Conservation (phyloP, 2,113 vertebrate genomes). For the Strix uralensis region DNA sequence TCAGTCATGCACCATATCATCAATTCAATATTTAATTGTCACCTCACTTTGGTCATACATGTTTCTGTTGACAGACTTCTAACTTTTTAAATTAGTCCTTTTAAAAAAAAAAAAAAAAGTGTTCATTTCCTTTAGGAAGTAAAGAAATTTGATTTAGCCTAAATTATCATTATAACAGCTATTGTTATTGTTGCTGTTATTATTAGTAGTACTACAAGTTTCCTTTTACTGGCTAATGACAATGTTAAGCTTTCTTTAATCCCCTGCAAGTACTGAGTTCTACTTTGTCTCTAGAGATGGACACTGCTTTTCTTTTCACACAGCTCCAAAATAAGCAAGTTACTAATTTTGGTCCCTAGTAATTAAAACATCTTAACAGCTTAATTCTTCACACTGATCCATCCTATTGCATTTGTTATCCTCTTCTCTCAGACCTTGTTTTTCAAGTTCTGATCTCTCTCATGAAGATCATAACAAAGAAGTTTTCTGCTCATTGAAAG, state of each 20-base stretch:
- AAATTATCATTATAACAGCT: not conserved
- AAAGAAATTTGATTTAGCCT: not conserved
- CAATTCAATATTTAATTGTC: not conserved
- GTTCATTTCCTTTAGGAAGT: not conserved
- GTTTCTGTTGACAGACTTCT: not conserved
- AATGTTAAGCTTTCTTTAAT: not conserved
- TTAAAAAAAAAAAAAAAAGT: not conserved
- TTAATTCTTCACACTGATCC: not conserved
- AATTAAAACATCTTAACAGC: not conserved
- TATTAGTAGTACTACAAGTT: not conserved
- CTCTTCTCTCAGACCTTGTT: not conserved
- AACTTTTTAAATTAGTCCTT: not conserved
- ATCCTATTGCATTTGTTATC: not conserved
- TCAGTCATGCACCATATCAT: not conserved
- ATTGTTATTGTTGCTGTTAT: not conserved
- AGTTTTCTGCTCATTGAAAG: not conserved
- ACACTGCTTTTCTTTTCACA: not conserved
- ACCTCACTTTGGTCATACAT: not conserved
- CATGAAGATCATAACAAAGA: not conserved
- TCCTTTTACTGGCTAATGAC: not conserved
- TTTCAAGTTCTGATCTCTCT: not conserved
- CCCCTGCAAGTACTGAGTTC: not conserved
- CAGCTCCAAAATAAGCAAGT: not conserved
- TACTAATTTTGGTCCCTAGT: not conserved
- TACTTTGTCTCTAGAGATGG: not conserved